Base-by-base conservation (phyloP, 2,113 vertebrate genomes). In the human (Homo sapiens) region DNA sequence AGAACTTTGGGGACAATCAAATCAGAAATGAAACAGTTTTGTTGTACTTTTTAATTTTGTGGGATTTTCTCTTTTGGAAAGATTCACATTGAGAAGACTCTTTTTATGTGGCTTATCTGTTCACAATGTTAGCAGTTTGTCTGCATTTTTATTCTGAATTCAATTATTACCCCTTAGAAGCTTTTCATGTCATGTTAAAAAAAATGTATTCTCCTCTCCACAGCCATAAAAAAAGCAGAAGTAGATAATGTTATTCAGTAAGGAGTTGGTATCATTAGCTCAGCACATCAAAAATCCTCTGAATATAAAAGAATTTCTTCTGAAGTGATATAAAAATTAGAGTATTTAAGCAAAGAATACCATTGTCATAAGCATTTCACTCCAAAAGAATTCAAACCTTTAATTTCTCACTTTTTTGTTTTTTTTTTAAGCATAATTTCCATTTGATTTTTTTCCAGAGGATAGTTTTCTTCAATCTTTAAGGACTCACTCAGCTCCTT, bases 311-410 rank as follows among this genome's bases (percentile, higher is more conserved):
- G 76, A 38, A 86, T 95, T 98, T 96, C 78, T 96, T 96, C n/a
- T 80, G 48, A 97, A 95, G 83, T 97, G 96, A 92, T 95, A 76
- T 76, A 95, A 93, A 98, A 97, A 95, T 95, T 93, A 97, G 90
- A 96, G 52, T 95, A 92, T 94, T 96, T 98, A 95, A 96, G 90
- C 89, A 90, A 92, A 93, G 90, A 96, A 96, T 90, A 75, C 45
- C 57, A 61, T 95, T 97, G 90, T 97, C 55, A 81, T 97, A 96
- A 97, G 87, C 25, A 94, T 94, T 96, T 95, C n/a, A 95, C 61
- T 89, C 9, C 59, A 52, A 94, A 79, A 64, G 25, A 95, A 75
- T 90, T 93, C 79, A 38, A 90, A 86, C 45, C 38, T 94, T 96
- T 95, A 96, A 94, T 97, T 95, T 90, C 59, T 89, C 14, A 59